phyloP scores from a whole-genome alignment of 2,888 invertebrate species.

The Tenthredo mesomela region DNA sequence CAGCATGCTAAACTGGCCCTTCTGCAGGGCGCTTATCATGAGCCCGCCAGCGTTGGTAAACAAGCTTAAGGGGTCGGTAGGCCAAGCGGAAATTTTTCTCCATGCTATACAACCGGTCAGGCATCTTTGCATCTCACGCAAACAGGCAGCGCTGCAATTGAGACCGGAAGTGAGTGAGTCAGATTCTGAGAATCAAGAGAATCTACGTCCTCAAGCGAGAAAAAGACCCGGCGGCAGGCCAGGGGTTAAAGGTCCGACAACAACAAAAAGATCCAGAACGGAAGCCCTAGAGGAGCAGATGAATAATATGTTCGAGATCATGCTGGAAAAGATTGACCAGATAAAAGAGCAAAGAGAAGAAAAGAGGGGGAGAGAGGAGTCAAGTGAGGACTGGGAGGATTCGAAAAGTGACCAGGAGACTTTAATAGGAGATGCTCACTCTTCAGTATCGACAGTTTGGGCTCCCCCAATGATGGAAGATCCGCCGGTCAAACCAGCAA shows the following conservation, averaged over 20 bases:
- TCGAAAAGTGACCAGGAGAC: background rate
- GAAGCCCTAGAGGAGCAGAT: background rate
- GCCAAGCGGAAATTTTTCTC: background rate
- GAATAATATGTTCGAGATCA: background rate
- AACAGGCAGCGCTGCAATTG: background rate
- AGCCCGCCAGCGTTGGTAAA: slow-evolving; percentile 32
- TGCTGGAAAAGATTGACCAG: background rate
- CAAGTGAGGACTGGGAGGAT: background rate
- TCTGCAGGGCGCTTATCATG: slow-evolving; percentile 57
- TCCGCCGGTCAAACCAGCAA: background rate
- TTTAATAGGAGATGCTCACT: background rate
- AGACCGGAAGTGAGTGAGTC: background rate
- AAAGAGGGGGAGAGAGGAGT: background rate
- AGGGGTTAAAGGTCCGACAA: background rate
- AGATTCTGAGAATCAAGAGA: background rate
- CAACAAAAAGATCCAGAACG: background rate
- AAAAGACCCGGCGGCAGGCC: background rate
- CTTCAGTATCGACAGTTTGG: background rate
- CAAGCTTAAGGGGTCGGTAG: slow-evolving; percentile 30
- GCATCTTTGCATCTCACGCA: slow-evolving; percentile 1
- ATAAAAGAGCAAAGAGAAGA: background rate
- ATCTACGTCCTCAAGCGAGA: background rate
- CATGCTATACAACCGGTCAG: slow-evolving; percentile 29
- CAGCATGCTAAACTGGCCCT: slow-evolving; percentile 62
- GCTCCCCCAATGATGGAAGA: background rate